Evolutionary conservation across 2,113 vertebrate genomes (phyloP).

Genomic region (Ifrita kowaldi): DNA sequence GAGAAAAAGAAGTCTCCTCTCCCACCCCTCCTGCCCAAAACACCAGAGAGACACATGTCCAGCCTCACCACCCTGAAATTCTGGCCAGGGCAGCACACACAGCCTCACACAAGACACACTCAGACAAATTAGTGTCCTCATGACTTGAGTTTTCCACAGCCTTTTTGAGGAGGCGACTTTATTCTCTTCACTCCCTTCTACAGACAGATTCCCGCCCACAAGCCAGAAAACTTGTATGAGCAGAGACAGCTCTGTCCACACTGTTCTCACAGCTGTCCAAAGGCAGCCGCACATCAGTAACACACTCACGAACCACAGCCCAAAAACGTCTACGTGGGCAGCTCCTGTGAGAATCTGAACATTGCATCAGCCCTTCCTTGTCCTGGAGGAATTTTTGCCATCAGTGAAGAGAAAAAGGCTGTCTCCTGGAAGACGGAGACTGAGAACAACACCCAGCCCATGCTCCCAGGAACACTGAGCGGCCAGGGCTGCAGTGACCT

Average conservation of each 20-base stretch:
- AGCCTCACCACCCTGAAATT: not conserved
- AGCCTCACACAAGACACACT: not conserved
- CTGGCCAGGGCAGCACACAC: not conserved
- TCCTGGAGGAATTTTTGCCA: not conserved
- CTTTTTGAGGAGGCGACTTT: not conserved
- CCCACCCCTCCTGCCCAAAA: not conserved
- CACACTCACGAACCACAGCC: not conserved
- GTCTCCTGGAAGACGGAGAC: not conserved
- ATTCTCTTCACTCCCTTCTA: not conserved
- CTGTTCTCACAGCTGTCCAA: not conserved
- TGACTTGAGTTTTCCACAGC: not conserved
- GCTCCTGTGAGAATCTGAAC: not conserved
- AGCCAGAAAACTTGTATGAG: not conserved
- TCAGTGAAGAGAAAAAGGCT: not conserved
- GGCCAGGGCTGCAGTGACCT: not conserved
- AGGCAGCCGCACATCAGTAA: not conserved
- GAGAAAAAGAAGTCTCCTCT: not conserved
- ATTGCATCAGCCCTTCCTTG: not conserved
- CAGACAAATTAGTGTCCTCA: not conserved
- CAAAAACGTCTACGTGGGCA: not conserved
- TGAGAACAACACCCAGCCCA: accelerated
- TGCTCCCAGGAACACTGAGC: accelerated
- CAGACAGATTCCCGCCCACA: not conserved
- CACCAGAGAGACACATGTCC: accelerated
- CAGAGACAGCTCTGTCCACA: not conserved